Evolutionary conservation across 1,140 invertebrate genomes (phyloP), one percentile per base, ranked within the genome.

Genomic region (Drosophila bipectinata): DNA sequence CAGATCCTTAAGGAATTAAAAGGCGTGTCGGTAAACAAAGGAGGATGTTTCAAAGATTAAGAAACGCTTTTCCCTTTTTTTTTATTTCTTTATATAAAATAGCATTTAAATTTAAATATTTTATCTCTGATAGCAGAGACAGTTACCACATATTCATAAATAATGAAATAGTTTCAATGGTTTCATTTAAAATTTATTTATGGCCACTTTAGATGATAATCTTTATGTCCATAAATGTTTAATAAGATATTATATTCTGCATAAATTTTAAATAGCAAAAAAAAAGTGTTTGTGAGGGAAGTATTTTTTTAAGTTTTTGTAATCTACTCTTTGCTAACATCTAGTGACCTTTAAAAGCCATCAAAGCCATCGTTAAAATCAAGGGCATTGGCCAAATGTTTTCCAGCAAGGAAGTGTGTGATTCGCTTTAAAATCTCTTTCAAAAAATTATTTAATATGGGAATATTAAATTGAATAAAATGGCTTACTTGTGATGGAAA

Each of bases 291-390:
- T 21, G 21, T 3, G 21, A 1, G 2, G 21, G 21, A 21, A 21
- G 21, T 21, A 21, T 21, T 21, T 21, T 21, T 21, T 21, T 3
- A 21, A 21, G 21, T 3, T 21, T 21, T 21, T 21, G 3, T 3
- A 34, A 34, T 39, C 3, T 9, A 15, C 26, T 39, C 7, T 12
- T 26, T 12, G 14, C 28, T 48, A 34, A 34, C 44, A 64, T 26
- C 18, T 26, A 60, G 26, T 64, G 61, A 47, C 56, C 56, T 45
- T 64, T 61, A 47, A 48, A 48, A 61, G 61, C 21, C 57, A 66
- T 62, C 44, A 28, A 7, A 28, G 26, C 5, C 57, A 66, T 62
- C 44, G 58, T 49, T 59, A 30, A 26, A 39, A 63, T 24, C 57
- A 63, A 66, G 62, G 58, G 39, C 62, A 49, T 14, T 3, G 21